Conservation (phyloP, 1,140 invertebrate genomes). For the Apis laboriosa region DNA sequence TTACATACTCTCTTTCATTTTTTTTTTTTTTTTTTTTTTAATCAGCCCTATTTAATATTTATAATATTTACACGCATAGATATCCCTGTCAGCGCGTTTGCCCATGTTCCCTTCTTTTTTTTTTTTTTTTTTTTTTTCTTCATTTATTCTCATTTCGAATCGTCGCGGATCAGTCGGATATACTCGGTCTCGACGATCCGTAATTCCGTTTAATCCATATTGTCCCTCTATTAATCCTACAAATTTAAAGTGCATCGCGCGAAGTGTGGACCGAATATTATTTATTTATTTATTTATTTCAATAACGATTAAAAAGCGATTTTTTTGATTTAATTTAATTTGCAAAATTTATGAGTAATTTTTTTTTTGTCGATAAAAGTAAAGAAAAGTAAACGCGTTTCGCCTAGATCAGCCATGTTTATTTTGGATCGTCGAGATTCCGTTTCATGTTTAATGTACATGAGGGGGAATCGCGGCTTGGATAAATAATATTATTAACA, state of each 20-base stretch:
- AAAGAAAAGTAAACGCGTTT: background rate
- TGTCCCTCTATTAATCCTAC: background rate
- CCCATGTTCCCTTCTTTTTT: background rate
- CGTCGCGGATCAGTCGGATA: background rate
- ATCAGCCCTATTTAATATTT: constrained; percentile 31
- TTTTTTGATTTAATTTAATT: background rate
- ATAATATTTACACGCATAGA: constrained; percentile 53
- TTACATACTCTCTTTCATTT: background rate
- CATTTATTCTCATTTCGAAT: background rate
- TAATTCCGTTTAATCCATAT: background rate
- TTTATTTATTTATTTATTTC: background rate
- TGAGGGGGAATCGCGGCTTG: background rate
- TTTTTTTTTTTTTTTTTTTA: background rate
- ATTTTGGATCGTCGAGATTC: background rate
- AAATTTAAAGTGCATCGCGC: background rate
- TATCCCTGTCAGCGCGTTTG: constrained; percentile 41
- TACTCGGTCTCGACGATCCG: background rate
- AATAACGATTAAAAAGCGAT: background rate
- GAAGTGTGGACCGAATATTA: background rate
- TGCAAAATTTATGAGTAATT: background rate
- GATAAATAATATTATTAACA: constrained; percentile 4
- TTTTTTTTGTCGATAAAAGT: background rate
- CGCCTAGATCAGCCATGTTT: background rate
- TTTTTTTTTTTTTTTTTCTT: background rate
- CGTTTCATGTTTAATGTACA: background rate